Percentiles rank a stretch among this genome's conserved stretches.
Evolutionary conservation across 2,888 invertebrate species (phyloP).

Genomic region (Lordiphosa fenestrarum): DNA sequence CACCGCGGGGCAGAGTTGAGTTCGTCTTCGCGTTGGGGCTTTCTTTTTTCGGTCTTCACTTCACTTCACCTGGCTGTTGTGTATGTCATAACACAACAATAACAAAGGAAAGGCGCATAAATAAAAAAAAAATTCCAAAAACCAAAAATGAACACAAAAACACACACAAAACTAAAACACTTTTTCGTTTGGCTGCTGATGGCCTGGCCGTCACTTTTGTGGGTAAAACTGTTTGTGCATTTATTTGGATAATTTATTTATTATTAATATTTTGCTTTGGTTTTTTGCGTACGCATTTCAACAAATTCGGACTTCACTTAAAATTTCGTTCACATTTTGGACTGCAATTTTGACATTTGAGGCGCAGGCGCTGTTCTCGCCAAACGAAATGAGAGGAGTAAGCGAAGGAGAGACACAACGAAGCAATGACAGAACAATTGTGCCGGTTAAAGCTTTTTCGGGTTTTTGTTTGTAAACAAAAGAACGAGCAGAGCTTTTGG

Average conservation of each 20-base stretch:
- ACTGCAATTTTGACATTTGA: conserved; percentile 65
- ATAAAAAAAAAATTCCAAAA: not conserved
- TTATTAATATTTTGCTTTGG: conserved; percentile 6
- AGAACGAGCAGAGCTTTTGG: conserved; percentile 14
- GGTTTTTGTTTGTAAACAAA: conserved; percentile 67
- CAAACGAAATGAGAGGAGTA: not conserved
- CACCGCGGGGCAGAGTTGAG: not conserved
- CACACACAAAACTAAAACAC: not conserved
- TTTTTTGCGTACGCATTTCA: conserved; percentile 27
- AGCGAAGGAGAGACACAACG: conserved; percentile 4
- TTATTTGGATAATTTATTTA: not conserved
- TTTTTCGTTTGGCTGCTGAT: not conserved
- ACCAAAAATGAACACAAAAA: not conserved
- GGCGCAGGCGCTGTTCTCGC: conserved; percentile 57
- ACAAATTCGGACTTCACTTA: conserved; percentile 40
- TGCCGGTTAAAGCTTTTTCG: conserved; percentile 52
- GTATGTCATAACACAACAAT: conserved; percentile 10
- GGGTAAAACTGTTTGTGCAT: not conserved
- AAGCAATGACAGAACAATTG: conserved; percentile 27
- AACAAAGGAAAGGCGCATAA: not conserved
- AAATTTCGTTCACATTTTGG: conserved; percentile 58
- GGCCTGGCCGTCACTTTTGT: not conserved
- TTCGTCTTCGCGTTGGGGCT: too few relatives aligned
- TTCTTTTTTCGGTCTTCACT: conserved; percentile 1
- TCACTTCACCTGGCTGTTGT: conserved; percentile 5